Percentiles rank a stretch among this genome's conserved stretches.
phyloP scores from a whole-genome alignment of 1,140 invertebrate species.

The Pogonognathellus flavescens region DNA sequence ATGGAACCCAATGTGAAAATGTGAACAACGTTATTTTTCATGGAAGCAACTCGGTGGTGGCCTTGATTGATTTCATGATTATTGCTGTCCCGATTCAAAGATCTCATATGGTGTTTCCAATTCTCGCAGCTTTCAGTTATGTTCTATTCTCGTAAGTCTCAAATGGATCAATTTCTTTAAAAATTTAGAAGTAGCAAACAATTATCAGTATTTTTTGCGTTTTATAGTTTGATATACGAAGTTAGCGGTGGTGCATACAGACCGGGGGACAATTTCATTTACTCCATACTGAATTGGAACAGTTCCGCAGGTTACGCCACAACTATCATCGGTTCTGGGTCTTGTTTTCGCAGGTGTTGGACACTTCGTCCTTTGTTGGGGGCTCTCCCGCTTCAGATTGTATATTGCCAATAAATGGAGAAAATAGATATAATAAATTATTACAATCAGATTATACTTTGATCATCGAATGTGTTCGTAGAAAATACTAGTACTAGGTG shows the following conservation, averaged over 20 bases:
- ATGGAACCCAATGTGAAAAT: background rate
- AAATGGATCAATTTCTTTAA: no score
- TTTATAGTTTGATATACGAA: conserved; percentile 18
- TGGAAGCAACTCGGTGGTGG: background rate
- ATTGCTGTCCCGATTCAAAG: conserved; percentile 17
- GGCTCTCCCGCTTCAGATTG: background rate
- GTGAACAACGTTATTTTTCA: background rate
- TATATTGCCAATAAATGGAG: conserved; percentile 5
- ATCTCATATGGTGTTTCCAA: conserved; percentile 52
- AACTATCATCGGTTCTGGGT: background rate
- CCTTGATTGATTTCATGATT: conserved; percentile 35
- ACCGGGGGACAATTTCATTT: conserved; percentile 15
- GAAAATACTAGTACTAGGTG: no score
- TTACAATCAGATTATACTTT: no score
- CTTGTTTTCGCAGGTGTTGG: background rate
- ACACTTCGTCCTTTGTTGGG: background rate
- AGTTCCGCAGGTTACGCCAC: conserved; percentile 1
- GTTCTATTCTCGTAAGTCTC: conserved; percentile 15
- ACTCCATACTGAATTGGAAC: conserved; percentile 40
- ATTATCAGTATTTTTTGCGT: background rate
- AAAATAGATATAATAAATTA: no score
- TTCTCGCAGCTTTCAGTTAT: background rate
- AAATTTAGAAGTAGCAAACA: no score
- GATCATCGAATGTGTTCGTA: no score
- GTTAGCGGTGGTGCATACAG: conserved; percentile 1